Evolutionary conservation across 1,140 invertebrate species (phyloP).

Genomic region (Vanessa tameamea): DNA sequence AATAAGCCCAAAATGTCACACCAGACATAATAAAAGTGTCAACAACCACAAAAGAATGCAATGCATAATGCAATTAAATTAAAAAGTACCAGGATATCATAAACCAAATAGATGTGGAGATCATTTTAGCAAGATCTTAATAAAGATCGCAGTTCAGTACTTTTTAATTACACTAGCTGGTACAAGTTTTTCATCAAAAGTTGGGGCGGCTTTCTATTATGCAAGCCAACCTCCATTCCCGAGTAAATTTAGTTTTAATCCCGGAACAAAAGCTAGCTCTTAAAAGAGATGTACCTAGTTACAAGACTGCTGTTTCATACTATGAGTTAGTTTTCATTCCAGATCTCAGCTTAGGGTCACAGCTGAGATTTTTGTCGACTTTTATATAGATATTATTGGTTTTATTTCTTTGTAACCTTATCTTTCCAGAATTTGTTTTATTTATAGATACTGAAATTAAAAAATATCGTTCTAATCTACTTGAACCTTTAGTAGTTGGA

Average conservation of each 20-base stretch:
- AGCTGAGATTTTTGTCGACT: not conserved
- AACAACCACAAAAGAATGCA: not conserved
- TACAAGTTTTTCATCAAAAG: constrained; percentile 54
- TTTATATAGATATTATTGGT: not conserved
- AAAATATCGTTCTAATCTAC: no score
- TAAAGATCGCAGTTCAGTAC: constrained; percentile 27
- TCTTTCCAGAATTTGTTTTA: no score
- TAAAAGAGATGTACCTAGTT: constrained; percentile 38
- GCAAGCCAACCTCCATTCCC: constrained; percentile 41
- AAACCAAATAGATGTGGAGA: constrained; percentile 5
- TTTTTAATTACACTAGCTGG: constrained; percentile 47
- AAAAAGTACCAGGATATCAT: not conserved
- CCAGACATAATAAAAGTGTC: no score
- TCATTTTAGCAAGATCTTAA: constrained; percentile 18
- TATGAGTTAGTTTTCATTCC: constrained; percentile 33
- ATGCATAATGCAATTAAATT: not conserved
- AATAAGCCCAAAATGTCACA: no score
- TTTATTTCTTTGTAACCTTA: not conserved
- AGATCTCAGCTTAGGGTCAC: constrained; percentile 19
- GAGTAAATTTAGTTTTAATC: constrained; percentile 53
- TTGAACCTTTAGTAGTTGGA: no score
- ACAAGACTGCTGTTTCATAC: constrained; percentile 29
- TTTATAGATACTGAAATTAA: no score
- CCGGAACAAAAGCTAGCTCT: constrained; percentile 43
- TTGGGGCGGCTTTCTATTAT: constrained; percentile 41